Evolutionary conservation across 2,113 vertebrate species (phyloP).

Genomic region (Microcebus jonahi): DNA sequence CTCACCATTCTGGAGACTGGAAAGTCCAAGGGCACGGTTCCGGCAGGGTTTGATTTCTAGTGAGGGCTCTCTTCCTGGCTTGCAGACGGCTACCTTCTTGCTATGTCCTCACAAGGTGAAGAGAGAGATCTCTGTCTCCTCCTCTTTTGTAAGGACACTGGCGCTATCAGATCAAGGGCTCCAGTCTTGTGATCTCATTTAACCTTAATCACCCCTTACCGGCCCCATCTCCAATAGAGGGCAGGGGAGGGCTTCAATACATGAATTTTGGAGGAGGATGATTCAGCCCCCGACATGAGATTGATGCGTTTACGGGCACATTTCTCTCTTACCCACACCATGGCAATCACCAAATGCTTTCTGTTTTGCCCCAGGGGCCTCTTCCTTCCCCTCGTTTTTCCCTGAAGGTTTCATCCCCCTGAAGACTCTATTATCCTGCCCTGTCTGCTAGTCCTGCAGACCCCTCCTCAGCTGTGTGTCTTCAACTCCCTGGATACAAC

Average conservation of each 20-base stretch:
- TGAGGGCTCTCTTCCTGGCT: not conserved
- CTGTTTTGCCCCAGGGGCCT: not conserved
- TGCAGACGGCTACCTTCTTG: rapidly evolving
- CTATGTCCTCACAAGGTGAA: not conserved
- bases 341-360: not conserved
- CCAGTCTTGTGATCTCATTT: not conserved
- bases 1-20: too few relatives aligned
- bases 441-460: not conserved
- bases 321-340: not conserved
- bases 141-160: not conserved
- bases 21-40: too few relatives aligned
- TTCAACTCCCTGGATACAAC: not conserved
- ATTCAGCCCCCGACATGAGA: not conserved
- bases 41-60: not conserved
- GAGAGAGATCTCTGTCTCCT: not conserved
- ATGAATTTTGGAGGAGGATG: not conserved
- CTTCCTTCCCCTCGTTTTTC: not conserved
- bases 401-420: not conserved
- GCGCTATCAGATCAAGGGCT: not conserved
- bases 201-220: not conserved
- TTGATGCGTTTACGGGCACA: rapidly evolving
- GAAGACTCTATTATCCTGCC: not conserved
- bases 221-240: not conserved
- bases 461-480: not conserved
- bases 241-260: not conserved